Conservation (phyloP, 2,113 vertebrate genomes). For the Nibea coibor region DNA sequence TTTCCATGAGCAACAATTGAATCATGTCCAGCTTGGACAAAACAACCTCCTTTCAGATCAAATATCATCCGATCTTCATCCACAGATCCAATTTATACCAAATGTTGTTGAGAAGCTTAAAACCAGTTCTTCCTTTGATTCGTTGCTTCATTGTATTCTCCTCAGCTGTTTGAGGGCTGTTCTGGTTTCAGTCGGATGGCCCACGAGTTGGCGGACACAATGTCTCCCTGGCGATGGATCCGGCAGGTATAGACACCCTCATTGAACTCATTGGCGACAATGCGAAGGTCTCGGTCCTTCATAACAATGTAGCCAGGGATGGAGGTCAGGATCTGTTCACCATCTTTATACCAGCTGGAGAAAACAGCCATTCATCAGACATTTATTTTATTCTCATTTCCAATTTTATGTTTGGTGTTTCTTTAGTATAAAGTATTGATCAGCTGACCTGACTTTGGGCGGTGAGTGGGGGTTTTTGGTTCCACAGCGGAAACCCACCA, state of each 20-base stretch:
- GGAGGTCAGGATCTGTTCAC: slow-evolving; percentile 82
- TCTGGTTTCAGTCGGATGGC: slow-evolving; percentile 81
- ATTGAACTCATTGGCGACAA: slow-evolving; percentile 85
- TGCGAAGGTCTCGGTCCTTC: slow-evolving; percentile 81
- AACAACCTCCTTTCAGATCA: not conserved
- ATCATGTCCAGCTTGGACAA: not conserved
- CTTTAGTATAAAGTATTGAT: not conserved
- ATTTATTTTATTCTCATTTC: no score
- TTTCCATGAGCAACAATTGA: not conserved
- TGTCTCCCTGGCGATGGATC: slow-evolving; percentile 71
- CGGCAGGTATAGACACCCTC: slow-evolving; percentile 87
- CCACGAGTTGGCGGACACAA: slow-evolving; percentile 84
- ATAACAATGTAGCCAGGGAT: slow-evolving; percentile 83
- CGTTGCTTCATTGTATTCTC: not conserved
- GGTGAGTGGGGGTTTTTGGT: slow-evolving; percentile 66
- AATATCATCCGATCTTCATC: not conserved
- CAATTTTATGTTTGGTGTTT: no score
- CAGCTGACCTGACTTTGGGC: slow-evolving; percentile 84
- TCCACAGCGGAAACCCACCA: slow-evolving; percentile 87
- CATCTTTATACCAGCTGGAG: slow-evolving; percentile 88
- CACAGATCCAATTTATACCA: not conserved
- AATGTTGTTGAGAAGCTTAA: not conserved
- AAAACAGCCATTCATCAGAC: not conserved
- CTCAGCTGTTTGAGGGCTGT: slow-evolving; percentile 75
- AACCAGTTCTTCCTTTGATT: not conserved